These are phyloP conservation scores for Valencia hispanica DNA, from an alignment of 2,797 vertebrate genomes.

Conservation along the genomic window DNA sequence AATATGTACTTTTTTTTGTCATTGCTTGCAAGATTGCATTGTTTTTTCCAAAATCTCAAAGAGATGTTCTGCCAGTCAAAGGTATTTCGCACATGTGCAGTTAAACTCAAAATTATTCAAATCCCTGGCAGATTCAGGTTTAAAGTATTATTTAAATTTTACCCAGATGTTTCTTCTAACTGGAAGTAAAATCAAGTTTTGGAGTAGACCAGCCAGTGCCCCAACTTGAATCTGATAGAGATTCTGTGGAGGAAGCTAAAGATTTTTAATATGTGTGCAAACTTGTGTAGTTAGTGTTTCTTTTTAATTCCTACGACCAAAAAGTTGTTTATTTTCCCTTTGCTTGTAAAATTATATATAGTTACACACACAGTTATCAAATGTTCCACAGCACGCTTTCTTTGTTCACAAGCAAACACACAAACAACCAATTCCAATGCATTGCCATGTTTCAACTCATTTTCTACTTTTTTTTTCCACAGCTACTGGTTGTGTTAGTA, in stretches of 20 bases:
- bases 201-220: background rate
- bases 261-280: background rate
- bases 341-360: background rate
- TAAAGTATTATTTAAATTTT: background rate
- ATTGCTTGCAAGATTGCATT: background rate
- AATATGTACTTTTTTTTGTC: background rate
- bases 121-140: background rate
- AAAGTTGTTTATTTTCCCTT: background rate
- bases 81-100: background rate
- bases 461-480: conserved; percentile 1
- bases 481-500: conserved; percentile 5
- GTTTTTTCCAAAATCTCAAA: background rate
- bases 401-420: conserved; percentile 10
- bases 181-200: background rate
- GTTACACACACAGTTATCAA: background rate
- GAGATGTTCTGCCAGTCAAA: background rate
- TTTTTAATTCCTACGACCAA: background rate
- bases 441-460: conserved; percentile 17
- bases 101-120: background rate
- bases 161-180: background rate
- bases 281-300: background rate
- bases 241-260: background rate
- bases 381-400: background rate
- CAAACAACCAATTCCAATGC: conserved; percentile 8
- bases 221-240: background rate